These are phyloP conservation scores for Ectobius pallidus DNA, from an alignment of 2,888 invertebrate species.

Conservation along the genomic window DNA sequence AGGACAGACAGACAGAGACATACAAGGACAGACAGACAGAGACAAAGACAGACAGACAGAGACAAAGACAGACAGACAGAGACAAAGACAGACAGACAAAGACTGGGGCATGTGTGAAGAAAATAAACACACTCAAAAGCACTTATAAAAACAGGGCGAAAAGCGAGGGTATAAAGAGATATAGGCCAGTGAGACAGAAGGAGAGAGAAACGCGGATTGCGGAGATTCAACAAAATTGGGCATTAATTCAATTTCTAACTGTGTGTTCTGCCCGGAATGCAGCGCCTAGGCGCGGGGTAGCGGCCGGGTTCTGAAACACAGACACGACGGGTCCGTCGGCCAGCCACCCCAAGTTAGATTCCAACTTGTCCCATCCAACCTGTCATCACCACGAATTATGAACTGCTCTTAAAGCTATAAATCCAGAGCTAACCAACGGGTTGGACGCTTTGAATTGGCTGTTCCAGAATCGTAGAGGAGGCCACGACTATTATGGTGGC, in stretches of 20 bases:
- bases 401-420: slow-evolving; percentile 41
- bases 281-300: not conserved
- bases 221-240: slow-evolving; percentile 31
- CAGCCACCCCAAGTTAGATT: slow-evolving; percentile 24
- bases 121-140: too few relatives aligned
- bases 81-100: too few relatives aligned
- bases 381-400: slow-evolving; percentile 40
- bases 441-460: slow-evolving; percentile 34
- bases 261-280: slow-evolving; percentile 4
- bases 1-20: too few relatives aligned
- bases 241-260: slow-evolving; percentile 28
- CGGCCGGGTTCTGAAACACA: not conserved
- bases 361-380: slow-evolving; percentile 39
- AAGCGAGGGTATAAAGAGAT: too few relatives aligned
- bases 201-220: not conserved
- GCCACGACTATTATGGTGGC: not conserved
- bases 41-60: too few relatives aligned
- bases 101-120: too few relatives aligned
- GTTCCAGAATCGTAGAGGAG: slow-evolving; percentile 5
- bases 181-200: not conserved
- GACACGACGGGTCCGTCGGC: slow-evolving; percentile 5
- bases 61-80: too few relatives aligned
- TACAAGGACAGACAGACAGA: too few relatives aligned
- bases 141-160: too few relatives aligned
- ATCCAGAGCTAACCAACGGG: slow-evolving; percentile 35